Conservation (phyloP, 1,140 invertebrate species). For the Drosophila kanapiae region DNA sequence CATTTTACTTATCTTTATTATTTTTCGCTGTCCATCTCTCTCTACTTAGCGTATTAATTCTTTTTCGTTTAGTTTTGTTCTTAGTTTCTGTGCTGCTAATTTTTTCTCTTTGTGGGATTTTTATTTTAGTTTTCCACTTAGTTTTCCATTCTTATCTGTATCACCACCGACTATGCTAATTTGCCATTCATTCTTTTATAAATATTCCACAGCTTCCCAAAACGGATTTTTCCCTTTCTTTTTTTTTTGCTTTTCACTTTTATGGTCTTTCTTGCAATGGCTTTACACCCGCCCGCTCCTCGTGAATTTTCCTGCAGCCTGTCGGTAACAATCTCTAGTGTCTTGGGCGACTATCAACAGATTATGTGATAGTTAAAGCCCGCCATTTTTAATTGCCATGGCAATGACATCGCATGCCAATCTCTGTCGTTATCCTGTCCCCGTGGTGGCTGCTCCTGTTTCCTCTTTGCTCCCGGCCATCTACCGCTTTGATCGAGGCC, state of each 20-base stretch:
- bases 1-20: neutral
- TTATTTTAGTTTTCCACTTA: constrained; percentile 24
- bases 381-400: constrained; percentile 74
- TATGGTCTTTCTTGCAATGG: constrained; percentile 20
- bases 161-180: constrained; percentile 24
- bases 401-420: constrained; percentile 68
- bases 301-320: neutral
- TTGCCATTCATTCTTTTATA: constrained; percentile 46
- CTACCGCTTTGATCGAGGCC: constrained; percentile 16
- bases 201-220: constrained; percentile 34
- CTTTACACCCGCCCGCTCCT: too few species aligned
- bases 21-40: neutral
- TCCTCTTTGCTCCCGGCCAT: neutral
- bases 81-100: neutral
- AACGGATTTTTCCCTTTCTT: constrained; percentile 23
- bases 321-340: constrained; percentile 40
- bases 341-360: constrained; percentile 67
- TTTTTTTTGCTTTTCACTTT: constrained; percentile 37
- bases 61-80: neutral
- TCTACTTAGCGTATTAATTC: neutral
- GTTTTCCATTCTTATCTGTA: constrained; percentile 31
- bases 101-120: constrained; percentile 4
- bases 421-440: constrained; percentile 36
- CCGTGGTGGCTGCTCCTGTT: neutral
- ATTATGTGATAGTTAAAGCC: constrained; percentile 66